Evolutionary conservation across 2,888 invertebrate species (phyloP).

Genomic region (Cataglyphis cursor): DNA sequence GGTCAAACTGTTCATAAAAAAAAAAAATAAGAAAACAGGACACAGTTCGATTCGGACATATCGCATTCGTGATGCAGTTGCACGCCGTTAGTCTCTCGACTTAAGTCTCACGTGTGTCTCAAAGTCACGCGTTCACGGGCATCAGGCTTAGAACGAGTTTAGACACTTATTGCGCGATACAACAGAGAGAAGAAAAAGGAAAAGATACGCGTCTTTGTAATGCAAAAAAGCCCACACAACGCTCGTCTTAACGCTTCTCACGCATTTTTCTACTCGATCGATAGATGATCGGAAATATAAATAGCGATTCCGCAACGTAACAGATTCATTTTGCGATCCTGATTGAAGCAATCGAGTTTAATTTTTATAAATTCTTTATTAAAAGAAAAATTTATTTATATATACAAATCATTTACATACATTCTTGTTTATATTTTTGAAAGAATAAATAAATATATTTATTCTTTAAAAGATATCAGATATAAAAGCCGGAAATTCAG

Average conservation of each 20-base stretch:
- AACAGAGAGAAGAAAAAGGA: background rate
- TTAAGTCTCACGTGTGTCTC: slow-evolving; percentile 45
- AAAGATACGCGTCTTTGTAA: background rate
- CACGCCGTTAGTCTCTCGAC: slow-evolving; percentile 27
- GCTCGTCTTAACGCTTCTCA: slow-evolving; percentile 25
- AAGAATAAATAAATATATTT: background rate
- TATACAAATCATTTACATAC: background rate
- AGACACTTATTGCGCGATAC: slow-evolving; percentile 54
- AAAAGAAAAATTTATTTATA: background rate
- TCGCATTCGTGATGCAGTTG: slow-evolving; percentile 44
- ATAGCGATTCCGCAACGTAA: slow-evolving; percentile 6
- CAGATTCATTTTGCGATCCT: background rate
- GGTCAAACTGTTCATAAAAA: slow-evolving; percentile 23
- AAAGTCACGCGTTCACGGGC: slow-evolving; percentile 60
- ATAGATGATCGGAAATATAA: slow-evolving; percentile 26
- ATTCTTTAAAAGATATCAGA: background rate
- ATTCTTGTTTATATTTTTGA: background rate
- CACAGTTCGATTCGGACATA: background rate
- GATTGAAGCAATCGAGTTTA: background rate
- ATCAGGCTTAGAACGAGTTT: slow-evolving; percentile 48
- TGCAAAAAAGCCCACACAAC: background rate
- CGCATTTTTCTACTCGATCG: slow-evolving; percentile 17
- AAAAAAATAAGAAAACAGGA: background rate
- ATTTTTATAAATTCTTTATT: background rate
- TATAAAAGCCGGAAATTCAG: background rate